Base-by-base conservation (phyloP, 92 coral and sea anemone genomes). In the Zoanthus sociatus region DNA sequence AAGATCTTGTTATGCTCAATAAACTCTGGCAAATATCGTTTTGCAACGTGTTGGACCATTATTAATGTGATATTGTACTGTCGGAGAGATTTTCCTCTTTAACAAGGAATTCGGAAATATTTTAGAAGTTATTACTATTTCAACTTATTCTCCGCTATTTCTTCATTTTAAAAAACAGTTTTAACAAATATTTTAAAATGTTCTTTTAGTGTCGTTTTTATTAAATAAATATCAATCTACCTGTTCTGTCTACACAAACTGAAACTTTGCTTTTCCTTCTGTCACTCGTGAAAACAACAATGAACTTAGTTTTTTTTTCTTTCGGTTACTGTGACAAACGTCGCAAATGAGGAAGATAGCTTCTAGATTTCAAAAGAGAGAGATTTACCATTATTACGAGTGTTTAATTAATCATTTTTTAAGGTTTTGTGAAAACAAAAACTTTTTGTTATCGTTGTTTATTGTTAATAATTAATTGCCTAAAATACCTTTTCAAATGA, bases 401-500 rank as follows among this genome's bases (percentile, higher is more conserved):
- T 42, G 73, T 81, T 81, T 67, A 45, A 20, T 66, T 42, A 53
- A 20, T 12, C 9, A 50, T 81, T 46, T 81, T 20, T 56, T 81
- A 44, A 66, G 61, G 73, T 81, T 81, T 64, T 81, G 85, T 81
- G 42, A 73, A 30, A 48, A 63, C 47, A 37, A 47, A 44, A 81
- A 47, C 46, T 47, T 4, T 37, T 47, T 45, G 74, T 45, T 66
- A 69, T 69, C 45, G 85, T 66, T 60, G 46, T 67, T 63, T 78
- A 67, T 68, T 66, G 93, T 94, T 79, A 92, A 92, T 92, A 79
- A 92, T 92, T 89, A 58, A 92, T 92, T 63, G 64, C 47, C 76
- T 68, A 79, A 92, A 90, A 94, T 92, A 89, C 91, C 93, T 83
- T 88, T 85, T 91, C 82, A 82, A 68, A 76, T 78, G 76, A 94